Percentiles rank a stretch among this genome's conserved stretches.
Conservation (phyloP, 1,140 invertebrate genomes). For the Myzus persicae region DNA sequence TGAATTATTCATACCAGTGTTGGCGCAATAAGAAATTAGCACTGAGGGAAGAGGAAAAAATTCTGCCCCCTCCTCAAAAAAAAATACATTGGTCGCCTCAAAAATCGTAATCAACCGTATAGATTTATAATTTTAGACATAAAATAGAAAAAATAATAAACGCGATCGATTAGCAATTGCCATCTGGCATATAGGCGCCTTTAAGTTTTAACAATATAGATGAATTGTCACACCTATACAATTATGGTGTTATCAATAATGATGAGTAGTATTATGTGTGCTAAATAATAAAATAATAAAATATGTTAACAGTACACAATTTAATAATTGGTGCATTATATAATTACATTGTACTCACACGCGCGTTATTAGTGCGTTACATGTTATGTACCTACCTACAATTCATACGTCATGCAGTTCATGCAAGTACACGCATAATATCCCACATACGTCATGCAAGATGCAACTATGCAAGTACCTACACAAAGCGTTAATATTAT, state of each 20-base stretch:
- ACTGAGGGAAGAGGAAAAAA: background rate
- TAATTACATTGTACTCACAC: background rate
- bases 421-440: too few relatives aligned
- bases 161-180: background rate
- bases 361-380: background rate
- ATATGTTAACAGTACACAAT: background rate
- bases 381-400: background rate
- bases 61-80: too few relatives aligned
- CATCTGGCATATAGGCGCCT: too few relatives aligned
- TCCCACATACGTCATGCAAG: too few relatives aligned
- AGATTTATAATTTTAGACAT: background rate
- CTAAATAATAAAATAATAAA: background rate
- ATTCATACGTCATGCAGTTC: too few relatives aligned
- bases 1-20: too few relatives aligned
- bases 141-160: background rate
- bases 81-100: background rate
- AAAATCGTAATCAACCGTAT: background rate
- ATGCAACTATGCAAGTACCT: too few relatives aligned
- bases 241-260: background rate
- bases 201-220: too few relatives aligned
- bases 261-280: background rate
- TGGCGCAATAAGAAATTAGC: background rate
- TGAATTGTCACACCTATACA: too few relatives aligned
- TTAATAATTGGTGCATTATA: background rate
- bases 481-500: background rate